Base-by-base conservation (phyloP, 2,888 invertebrate genomes). In the Apamea sordens region DNA sequence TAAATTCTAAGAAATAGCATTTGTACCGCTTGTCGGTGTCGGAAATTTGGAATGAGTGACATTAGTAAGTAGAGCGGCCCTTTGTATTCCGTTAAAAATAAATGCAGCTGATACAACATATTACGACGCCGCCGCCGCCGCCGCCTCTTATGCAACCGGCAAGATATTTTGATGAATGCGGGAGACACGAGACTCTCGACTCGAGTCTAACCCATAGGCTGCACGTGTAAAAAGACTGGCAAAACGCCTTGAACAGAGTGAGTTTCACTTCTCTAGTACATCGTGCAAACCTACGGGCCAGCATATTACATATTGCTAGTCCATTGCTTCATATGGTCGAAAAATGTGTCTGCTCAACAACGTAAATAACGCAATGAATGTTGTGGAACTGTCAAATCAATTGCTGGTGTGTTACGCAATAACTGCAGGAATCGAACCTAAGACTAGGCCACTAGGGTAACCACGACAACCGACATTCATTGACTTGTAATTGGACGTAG, bases 71-170 rank as follows among this genome's bases (percentile, higher is more conserved):
- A 76, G 80, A 76, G 72, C 84, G 77, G 78, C 56, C 71, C 79
- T 76, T 71, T 76, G 81, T 76, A n/a, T 79, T 77, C 67, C 61
- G 80, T 80, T 88, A 87, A 84, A 88, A 88, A 87, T 87, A 87
- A 86, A 87, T 86, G 76, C 82, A 82, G 79, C 84, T 69, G 56
- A 80, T 78, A 79, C 72, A 71, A 77, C 56, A 82, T 50, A 76
- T 87, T 80, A 70, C 86, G 80, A 86, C 80, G 71, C 63, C 24
- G 78, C 59, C 75, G 71, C n/a, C n/a, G n/a, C n/a, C 76, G 78
- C 59, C 75, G 71, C 76, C 44, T 84, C 74, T 87, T 79, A 70
- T 68, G 88, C 84, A 87, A 88, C 36, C 41, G 61, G 15, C 10
- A 50, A 81, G 81, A 81, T 75, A 86, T 81, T 83, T 79, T 86